Conservation (phyloP, 1,140 invertebrate species). For the Oncopeltus fasciatus region DNA sequence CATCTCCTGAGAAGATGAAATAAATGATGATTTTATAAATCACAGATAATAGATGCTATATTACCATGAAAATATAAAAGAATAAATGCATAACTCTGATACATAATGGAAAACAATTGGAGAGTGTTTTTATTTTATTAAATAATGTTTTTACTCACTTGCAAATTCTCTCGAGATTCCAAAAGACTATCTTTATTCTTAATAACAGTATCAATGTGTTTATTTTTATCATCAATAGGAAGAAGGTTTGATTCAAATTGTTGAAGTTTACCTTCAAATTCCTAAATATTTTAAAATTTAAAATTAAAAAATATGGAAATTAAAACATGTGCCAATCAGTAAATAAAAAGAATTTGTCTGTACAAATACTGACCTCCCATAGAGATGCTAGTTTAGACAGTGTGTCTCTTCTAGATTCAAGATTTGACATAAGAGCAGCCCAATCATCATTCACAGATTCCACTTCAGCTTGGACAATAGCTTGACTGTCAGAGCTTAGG, state of each 20-base stretch:
- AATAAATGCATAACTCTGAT: no score
- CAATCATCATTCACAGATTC: constrained; percentile 52
- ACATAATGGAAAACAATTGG: no score
- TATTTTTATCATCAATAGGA: constrained; percentile 50
- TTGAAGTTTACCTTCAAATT: constrained; percentile 52
- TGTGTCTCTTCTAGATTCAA: constrained; percentile 47
- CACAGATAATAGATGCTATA: no score
- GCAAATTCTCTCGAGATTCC: constrained; percentile 49
- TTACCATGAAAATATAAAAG: no score
- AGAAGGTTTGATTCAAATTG: constrained; percentile 44
- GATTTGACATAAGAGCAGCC: constrained; percentile 50
- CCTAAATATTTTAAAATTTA: constrained; percentile 23
- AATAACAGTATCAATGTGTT: constrained; percentile 56
- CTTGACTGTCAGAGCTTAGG: constrained; percentile 45
- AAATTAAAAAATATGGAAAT: neutral
- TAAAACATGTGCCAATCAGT: neutral
- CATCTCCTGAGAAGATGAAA: neutral
- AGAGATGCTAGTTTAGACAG: constrained; percentile 50
- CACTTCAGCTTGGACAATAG: constrained; percentile 44
- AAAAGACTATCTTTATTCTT: constrained; percentile 54
- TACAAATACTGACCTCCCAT: constrained; percentile 50
- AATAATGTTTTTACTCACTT: constrained; percentile 37
- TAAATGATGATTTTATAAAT: neutral
- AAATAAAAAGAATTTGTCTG: neutral
- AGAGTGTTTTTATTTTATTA: no score